phyloP scores from a whole-genome alignment of 2,888 invertebrate species.

The Napeogenes inachia region DNA sequence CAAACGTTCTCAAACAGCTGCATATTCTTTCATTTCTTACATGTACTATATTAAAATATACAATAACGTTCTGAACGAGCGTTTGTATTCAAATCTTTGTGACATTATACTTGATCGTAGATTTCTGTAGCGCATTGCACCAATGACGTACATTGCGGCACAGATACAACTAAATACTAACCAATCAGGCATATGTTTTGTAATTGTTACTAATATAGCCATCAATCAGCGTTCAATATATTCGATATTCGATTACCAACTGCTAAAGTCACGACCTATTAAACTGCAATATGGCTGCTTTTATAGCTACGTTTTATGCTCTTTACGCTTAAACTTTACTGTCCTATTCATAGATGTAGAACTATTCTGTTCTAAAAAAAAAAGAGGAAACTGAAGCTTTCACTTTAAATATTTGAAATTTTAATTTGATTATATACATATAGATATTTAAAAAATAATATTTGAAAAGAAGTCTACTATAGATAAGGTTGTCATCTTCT shows the following conservation, averaged over 20 bases:
- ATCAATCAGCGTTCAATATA: not conserved
- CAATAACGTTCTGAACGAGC: too few relatives aligned
- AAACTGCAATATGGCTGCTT: not conserved
- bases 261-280: conserved; percentile 1
- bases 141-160: conserved; percentile 31
- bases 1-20: too few relatives aligned
- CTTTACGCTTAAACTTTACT: not conserved
- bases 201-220: conserved; percentile 1
- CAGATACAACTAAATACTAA: conserved; percentile 23
- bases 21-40: too few relatives aligned
- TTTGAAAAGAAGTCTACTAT: too few relatives aligned
- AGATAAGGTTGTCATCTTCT: too few relatives aligned
- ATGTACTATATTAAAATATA: too few relatives aligned
- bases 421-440: too few relatives aligned
- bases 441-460: too few relatives aligned
- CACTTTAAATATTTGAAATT: too few relatives aligned
- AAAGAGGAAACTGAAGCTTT: too few relatives aligned
- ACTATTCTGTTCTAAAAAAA: too few relatives aligned
- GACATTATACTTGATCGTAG: conserved; percentile 8
- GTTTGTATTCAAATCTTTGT: too few relatives aligned
- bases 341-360: not conserved
- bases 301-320: not conserved
- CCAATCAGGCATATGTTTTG: conserved; percentile 13
- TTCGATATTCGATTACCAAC: not conserved
- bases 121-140: conserved; percentile 28